These are phyloP conservation scores for Liasis olivaceus DNA, from an alignment of 2,797 vertebrate species.

Conservation along the genomic window DNA sequence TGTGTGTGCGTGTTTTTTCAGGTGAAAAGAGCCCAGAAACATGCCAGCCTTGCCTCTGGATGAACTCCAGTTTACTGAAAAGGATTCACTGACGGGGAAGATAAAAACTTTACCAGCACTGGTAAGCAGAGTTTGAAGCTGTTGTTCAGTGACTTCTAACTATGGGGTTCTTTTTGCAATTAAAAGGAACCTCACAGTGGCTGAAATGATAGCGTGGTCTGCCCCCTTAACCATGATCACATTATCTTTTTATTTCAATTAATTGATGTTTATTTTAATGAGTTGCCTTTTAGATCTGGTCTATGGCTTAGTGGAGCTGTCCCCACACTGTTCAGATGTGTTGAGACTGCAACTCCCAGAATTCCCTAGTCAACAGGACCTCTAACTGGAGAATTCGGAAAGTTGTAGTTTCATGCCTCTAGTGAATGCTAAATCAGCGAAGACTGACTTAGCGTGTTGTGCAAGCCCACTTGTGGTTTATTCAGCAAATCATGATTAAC, in stretches of 20 bases:
- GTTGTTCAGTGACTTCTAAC: neutral
- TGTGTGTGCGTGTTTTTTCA: conserved; percentile 25
- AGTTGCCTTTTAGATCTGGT: no score
- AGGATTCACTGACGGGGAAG: conserved; percentile 77
- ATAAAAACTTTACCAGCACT: conserved; percentile 82
- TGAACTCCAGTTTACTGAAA: conserved; percentile 83
- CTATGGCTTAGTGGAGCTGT: no score
- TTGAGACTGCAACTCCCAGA: no score
- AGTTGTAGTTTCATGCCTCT: no score
- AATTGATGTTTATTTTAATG: no score
- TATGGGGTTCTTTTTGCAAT: conserved; percentile 22
- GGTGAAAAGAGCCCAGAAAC: conserved; percentile 43
- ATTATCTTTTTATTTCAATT: rapidly evolving
- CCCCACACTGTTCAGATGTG: no score
- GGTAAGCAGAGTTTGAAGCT: conserved; percentile 73
- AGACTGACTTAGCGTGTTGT: no score
- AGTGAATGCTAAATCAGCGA: no score
- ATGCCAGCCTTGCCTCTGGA: conserved; percentile 85
- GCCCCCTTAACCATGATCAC: neutral
- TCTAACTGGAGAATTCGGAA: no score
- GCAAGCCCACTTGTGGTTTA: no score
- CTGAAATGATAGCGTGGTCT: neutral
- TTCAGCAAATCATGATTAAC: no score
- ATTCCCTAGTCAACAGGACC: no score
- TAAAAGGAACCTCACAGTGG: neutral